phyloP scores from a whole-genome alignment of 2,113 vertebrate species.

The Thomomys bottae region DNA sequence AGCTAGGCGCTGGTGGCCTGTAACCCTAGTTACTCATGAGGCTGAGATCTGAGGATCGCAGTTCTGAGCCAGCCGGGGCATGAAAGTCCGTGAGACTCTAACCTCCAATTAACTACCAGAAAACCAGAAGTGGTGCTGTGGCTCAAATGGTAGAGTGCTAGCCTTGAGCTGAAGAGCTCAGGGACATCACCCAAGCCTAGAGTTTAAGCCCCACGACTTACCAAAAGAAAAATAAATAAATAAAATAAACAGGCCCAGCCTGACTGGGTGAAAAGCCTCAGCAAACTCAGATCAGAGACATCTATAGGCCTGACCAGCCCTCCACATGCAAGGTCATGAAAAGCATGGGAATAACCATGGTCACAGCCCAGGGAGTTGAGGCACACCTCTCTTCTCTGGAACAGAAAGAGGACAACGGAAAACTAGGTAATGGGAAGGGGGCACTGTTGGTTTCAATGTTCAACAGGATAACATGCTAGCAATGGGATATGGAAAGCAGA shows the following conservation, averaged over 20 bases:
- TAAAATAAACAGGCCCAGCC: not conserved
- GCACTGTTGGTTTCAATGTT: not conserved
- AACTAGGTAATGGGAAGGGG: not conserved
- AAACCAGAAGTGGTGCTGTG: no score
- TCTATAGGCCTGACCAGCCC: not conserved
- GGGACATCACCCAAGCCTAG: no score
- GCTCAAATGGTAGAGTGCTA: no score
- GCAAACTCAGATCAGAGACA: not conserved
- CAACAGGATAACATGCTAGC: not conserved
- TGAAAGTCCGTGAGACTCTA: no score
- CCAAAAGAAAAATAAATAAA: no score
- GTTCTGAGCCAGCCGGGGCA: no score
- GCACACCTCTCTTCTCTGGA: not conserved
- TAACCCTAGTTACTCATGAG: no score
- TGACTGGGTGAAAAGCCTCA: not conserved
- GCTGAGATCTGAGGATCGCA: no score
- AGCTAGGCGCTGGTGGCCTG: no score
- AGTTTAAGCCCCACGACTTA: no score
- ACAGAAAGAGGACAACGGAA: not conserved
- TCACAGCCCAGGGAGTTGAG: not conserved
- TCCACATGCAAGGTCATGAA: slow-evolving; percentile 1
- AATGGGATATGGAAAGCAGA: not conserved
- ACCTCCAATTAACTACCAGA: no score
- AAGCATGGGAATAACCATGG: not conserved
- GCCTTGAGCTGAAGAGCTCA: no score